phyloP scores from a whole-genome alignment of 2,888 invertebrate genomes.

The Anagyrus pseudococci region DNA sequence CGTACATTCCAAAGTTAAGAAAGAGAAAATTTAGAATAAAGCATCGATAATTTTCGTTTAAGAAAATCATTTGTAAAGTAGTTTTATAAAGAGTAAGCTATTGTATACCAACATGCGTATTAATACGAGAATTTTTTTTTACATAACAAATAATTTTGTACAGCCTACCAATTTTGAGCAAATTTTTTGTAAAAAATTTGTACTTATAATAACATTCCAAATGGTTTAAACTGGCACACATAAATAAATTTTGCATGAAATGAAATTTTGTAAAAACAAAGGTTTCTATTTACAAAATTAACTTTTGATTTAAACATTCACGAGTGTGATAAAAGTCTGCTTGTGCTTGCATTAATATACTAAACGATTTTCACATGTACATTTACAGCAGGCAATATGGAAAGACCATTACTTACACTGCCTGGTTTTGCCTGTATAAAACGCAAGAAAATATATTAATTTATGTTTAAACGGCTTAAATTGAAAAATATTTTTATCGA shows the following conservation, averaged over 20 bases:
- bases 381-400: constrained; percentile 41
- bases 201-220: too few relatives aligned
- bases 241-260: not conserved
- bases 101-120: constrained; percentile 16
- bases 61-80: not conserved
- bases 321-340: constrained; percentile 17
- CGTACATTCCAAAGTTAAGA: not conserved
- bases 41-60: not conserved
- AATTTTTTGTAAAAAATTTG: too few relatives aligned
- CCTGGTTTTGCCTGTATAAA: constrained; percentile 67
- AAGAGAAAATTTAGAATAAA: not conserved
- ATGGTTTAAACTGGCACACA: too few relatives aligned
- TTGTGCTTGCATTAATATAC: constrained; percentile 15
- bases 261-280: not conserved
- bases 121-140: not conserved
- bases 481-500: not conserved
- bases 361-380: constrained; percentile 15
- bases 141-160: constrained; percentile 1
- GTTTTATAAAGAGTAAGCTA: not conserved
- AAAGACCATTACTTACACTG: constrained; percentile 66
- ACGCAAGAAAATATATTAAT: constrained; percentile 46
- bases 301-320: constrained; percentile 3
- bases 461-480: not conserved
- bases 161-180: constrained; percentile 3
- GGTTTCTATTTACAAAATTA: constrained; percentile 8